Conservation (phyloP, 2,888 invertebrate species). For the Dasypolia templi region DNA sequence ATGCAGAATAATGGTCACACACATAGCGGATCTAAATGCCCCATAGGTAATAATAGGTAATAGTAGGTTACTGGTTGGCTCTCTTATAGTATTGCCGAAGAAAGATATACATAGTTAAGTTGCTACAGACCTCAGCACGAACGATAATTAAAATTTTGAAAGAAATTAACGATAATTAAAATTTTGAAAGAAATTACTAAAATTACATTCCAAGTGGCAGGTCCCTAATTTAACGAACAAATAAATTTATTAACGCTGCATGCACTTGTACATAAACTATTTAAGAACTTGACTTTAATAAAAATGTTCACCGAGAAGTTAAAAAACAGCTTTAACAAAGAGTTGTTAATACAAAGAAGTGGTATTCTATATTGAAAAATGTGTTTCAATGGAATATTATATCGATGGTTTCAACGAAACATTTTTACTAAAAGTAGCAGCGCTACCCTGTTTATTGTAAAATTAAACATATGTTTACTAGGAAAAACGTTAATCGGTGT, state of each 20-base stretch:
- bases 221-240: neutral
- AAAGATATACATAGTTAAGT: neutral
- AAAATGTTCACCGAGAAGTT: neutral
- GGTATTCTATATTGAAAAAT: neutral
- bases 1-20: neutral
- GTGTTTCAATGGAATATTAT: neutral
- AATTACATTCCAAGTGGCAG: neutral
- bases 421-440: neutral
- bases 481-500: slow-evolving; percentile 11
- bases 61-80: neutral
- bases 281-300: neutral
- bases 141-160: neutral
- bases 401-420: neutral
- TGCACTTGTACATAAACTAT: neutral
- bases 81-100: neutral
- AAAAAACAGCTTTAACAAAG: neutral
- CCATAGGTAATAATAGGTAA: neutral
- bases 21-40: neutral
- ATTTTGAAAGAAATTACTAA: neutral
- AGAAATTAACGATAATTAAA: neutral
- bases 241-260: neutral
- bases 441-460: neutral
- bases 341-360: neutral
- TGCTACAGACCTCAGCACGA: neutral
- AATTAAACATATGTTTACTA: slow-evolving; percentile 7